Evolutionary conservation across 1,140 invertebrate genomes (phyloP).

Genomic region (Pissodes strobi): DNA sequence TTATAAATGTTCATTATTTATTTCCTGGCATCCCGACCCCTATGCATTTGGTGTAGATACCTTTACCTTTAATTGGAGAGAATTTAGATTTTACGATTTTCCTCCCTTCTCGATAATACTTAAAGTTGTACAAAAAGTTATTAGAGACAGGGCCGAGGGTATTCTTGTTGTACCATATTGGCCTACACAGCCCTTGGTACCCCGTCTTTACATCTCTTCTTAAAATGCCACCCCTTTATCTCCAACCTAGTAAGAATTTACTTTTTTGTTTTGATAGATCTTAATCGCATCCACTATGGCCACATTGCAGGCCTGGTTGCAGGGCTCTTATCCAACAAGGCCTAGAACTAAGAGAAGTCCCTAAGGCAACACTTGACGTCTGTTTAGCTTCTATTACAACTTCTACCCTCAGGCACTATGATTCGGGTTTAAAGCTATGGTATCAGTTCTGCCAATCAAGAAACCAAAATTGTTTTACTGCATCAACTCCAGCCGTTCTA

Average conservation of each 20-base stretch:
- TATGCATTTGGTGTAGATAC: too few relatives aligned
- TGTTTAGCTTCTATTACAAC: too few relatives aligned
- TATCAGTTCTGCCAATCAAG: not conserved
- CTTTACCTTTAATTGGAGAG: too few relatives aligned
- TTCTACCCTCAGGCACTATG: too few relatives aligned
- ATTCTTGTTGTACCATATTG: slow-evolving; percentile 52
- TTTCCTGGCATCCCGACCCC: too few relatives aligned
- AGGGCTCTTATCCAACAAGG: slow-evolving; percentile 17
- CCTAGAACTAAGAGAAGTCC: too few relatives aligned
- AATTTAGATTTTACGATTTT: slow-evolving; percentile 44
- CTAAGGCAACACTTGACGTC: too few relatives aligned
- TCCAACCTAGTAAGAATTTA: slow-evolving; percentile 37
- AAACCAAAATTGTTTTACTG: not conserved
- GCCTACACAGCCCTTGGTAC: slow-evolving; percentile 42
- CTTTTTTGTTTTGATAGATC: not conserved
- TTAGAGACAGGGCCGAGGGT: slow-evolving; percentile 39
- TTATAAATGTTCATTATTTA: too few relatives aligned
- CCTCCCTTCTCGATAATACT: slow-evolving; percentile 43
- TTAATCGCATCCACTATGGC: too few relatives aligned
- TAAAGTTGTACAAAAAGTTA: slow-evolving; percentile 41
- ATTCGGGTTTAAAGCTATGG: too few relatives aligned
- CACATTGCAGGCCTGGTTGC: too few relatives aligned
- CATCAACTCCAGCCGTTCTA: too few relatives aligned
- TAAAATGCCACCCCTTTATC: slow-evolving; percentile 39
- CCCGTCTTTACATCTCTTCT: slow-evolving; percentile 34